These are phyloP conservation scores for Microcebus murinus DNA, from an alignment of 2,113 vertebrate genomes.

Conservation along the genomic window DNA sequence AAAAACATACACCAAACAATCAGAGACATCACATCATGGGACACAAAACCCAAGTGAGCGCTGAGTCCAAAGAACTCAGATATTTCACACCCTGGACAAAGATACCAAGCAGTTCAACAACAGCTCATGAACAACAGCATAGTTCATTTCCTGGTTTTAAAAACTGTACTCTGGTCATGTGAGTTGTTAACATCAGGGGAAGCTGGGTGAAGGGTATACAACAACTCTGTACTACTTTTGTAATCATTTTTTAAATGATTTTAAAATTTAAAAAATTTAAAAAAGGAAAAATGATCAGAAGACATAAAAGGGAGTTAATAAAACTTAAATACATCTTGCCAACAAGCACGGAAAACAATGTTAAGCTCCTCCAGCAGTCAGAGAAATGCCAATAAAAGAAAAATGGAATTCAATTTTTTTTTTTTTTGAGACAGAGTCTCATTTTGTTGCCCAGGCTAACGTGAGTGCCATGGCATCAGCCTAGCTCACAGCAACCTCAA, in stretches of 20 bases:
- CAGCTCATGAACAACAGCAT: not conserved
- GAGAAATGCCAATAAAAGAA: conserved; percentile 10
- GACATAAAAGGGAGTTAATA: conserved; percentile 21
- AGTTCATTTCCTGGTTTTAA: conserved; percentile 11
- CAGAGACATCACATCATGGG: not conserved
- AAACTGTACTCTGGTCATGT: not conserved
- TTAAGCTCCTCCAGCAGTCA: not conserved
- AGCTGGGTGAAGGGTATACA: not conserved
- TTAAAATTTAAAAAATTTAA: not conserved
- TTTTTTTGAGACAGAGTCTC: too few species aligned
- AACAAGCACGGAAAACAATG: conserved; percentile 13
- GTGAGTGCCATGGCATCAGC: too few species aligned
- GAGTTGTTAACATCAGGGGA: conserved; percentile 1
- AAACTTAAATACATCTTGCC: conserved; percentile 46
- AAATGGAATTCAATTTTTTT: conserved; percentile 38
- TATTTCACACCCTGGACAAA: not conserved
- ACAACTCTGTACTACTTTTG: not conserved
- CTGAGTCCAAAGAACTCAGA: not conserved
- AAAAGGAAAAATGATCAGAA: conserved; percentile 15
- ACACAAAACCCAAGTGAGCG: not conserved
- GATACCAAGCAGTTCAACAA: conserved; percentile 15
- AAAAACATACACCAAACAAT: conserved; percentile 14
- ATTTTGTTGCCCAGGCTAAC: too few species aligned
- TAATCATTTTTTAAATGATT: conserved; percentile 36
- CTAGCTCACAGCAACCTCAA: too few species aligned